A percentile compares a stretch with the other conserved stretches of the same genome.
phyloP scores from a whole-genome alignment of 2,797 vertebrate genomes.

The Petrocephalus schoutedeni region DNA sequence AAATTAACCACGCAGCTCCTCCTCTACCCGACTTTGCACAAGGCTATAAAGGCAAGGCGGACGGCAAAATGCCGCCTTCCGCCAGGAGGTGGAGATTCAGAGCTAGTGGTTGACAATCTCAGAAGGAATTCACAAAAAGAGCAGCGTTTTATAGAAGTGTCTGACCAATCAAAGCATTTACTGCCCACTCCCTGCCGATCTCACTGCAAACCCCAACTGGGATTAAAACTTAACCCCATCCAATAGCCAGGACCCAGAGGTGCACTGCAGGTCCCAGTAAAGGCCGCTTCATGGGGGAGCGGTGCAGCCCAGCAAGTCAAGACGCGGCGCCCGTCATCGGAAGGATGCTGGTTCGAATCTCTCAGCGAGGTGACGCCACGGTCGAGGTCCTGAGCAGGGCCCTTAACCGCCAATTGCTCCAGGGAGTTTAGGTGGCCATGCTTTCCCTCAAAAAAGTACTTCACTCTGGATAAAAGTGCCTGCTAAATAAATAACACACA shows the following conservation, averaged over 20 bases:
- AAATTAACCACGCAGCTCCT: neutral
- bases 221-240: neutral
- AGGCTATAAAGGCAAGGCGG: neutral
- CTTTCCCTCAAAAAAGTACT: too few species aligned
- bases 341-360: neutral
- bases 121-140: neutral
- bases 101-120: neutral
- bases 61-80: neutral
- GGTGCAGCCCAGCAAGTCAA: neutral
- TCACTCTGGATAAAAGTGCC: neutral
- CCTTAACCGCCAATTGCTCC: neutral
- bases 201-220: neutral
- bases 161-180: too few species aligned
- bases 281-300: neutral
- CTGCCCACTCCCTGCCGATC: neutral
- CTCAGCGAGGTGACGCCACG: neutral
- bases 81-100: neutral
- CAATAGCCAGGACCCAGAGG: neutral
- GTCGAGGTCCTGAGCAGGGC: neutral
- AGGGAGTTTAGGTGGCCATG: neutral
- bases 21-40: neutral
- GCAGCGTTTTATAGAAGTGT: neutral
- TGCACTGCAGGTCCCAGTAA: neutral
- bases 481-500: neutral
- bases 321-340: neutral